Percentiles rank a stretch among this genome's conserved stretches.
phyloP scores from a whole-genome alignment of 2,888 invertebrate species.

The Amphipoea oculea region DNA sequence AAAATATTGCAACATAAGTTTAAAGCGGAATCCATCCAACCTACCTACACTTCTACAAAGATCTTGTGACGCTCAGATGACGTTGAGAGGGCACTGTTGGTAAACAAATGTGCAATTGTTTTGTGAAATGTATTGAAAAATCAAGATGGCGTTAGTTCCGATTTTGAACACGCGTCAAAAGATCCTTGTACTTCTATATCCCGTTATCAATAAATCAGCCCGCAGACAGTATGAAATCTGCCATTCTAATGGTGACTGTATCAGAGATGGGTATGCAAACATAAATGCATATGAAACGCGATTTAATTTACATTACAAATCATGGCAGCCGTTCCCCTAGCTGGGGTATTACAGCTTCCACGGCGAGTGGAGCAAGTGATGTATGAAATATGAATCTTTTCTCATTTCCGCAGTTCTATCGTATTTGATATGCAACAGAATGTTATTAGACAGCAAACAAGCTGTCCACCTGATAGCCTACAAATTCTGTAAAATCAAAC shows the following conservation, averaged over 20 bases:
- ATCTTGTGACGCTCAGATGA: too few species aligned
- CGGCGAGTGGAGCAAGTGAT: constrained; percentile 18
- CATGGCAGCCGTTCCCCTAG: constrained; percentile 30
- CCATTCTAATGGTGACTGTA: constrained; percentile 7
- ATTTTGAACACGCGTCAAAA: not conserved
- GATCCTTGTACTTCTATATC: not conserved
- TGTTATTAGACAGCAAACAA: not conserved
- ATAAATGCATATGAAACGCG: constrained; percentile 31
- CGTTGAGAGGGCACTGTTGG: not conserved
- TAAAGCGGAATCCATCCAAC: not conserved
- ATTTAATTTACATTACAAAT: constrained; percentile 45
- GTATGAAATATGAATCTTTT: not conserved
- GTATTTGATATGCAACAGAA: constrained; percentile 1
- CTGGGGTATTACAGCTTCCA: constrained; percentile 23
- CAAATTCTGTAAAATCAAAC: too few species aligned
- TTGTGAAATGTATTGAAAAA: not conserved
- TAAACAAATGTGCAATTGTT: not conserved
- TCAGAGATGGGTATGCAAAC: constrained; percentile 10
- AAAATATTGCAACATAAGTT: not conserved
- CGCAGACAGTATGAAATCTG: constrained; percentile 21
- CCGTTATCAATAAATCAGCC: constrained; percentile 9
- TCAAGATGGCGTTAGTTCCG: not conserved
- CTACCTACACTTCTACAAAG: not conserved
- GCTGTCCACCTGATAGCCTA: too few species aligned
- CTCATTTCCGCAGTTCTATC: constrained; percentile 29